phyloP scores from a whole-genome alignment of 2,888 invertebrate species.

The Drosophila percnosoma region DNA sequence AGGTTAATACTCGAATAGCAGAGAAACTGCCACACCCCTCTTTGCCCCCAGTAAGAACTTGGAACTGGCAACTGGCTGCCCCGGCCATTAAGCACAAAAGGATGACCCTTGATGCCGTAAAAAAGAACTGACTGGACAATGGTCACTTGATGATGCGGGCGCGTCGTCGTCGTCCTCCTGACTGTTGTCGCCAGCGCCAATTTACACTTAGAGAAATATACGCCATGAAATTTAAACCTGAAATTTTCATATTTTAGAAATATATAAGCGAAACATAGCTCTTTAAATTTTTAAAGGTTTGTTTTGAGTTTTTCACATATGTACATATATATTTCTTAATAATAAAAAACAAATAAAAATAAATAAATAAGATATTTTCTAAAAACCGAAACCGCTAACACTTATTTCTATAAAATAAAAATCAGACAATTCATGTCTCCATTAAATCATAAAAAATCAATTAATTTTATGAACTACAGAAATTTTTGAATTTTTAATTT shows the following conservation, averaged over 20 bases:
- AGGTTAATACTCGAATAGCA: conserved; percentile 46
- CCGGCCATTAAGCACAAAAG: conserved; percentile 78
- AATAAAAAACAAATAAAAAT: rapidly evolving
- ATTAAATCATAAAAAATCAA: no score
- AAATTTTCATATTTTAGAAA: background rate
- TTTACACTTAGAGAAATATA: background rate
- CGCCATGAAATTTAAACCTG: rapidly evolving
- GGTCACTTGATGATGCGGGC: conserved; percentile 81
- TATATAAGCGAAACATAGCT: background rate
- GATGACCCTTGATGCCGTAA: conserved; percentile 81
- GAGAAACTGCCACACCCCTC: conserved; percentile 7
- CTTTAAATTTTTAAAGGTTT: no score
- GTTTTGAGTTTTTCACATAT: rapidly evolving
- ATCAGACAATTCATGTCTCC: rapidly evolving
- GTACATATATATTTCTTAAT: background rate
- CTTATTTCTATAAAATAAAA: no score
- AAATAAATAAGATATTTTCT: no score
- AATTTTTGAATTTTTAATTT: no score
- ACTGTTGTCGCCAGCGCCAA: conserved; percentile 10
- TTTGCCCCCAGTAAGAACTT: conserved; percentile 4
- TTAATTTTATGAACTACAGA: background rate
- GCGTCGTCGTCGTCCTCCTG: conserved; percentile 49
- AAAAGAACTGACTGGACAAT: conserved; percentile 76
- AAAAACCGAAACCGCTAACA: no score
- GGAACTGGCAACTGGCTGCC: conserved; percentile 47